Percentiles rank a stretch among this genome's conserved stretches.
phyloP scores from a whole-genome alignment of 1,140 invertebrate genomes.

The Helicoverpa armigera region DNA sequence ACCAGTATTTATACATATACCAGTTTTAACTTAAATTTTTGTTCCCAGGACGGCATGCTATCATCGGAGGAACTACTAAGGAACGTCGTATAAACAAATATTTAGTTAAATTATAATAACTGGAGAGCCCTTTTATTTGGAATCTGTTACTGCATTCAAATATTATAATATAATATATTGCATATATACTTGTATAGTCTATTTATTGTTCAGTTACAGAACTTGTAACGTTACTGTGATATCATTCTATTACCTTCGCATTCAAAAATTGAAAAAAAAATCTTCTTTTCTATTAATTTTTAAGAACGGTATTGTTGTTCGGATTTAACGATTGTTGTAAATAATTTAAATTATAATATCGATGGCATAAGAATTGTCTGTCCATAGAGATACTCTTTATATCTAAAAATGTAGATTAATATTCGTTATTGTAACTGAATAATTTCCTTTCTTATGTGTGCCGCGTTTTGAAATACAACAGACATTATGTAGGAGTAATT shows the following conservation, averaged over 20 bases:
- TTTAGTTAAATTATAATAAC: constrained; percentile 63
- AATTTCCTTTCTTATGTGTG: constrained; percentile 17
- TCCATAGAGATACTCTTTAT: constrained; percentile 60
- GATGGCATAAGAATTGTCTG: constrained; percentile 62
- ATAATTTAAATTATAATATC: constrained; percentile 62
- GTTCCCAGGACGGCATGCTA: constrained; percentile 79
- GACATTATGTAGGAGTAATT: neutral
- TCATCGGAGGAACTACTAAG: constrained; percentile 80
- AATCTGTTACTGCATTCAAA: constrained; percentile 64
- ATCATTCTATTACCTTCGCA: constrained; percentile 57
- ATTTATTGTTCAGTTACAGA: constrained; percentile 75
- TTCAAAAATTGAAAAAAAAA: constrained; percentile 56
- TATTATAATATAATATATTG: constrained; percentile 57
- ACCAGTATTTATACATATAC: neutral
- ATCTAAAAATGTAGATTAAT: constrained; percentile 55
- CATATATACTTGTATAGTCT: constrained; percentile 62
- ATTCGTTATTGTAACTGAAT: constrained; percentile 43
- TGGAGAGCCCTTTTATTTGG: constrained; percentile 63
- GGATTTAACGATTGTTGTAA: constrained; percentile 58
- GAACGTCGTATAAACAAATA: constrained; percentile 73
- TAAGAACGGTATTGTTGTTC: constrained; percentile 54
- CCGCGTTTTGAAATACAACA: constrained; percentile 8
- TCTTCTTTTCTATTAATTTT: constrained; percentile 38
- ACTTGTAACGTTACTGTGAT: constrained; percentile 75
- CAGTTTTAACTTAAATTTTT: constrained; percentile 16